A percentile compares a stretch with the other conserved stretches of the same genome.
Evolutionary conservation across 64 coral and sea anemone genomes (phyloP).

Genomic region (Montipora foliosa): DNA sequence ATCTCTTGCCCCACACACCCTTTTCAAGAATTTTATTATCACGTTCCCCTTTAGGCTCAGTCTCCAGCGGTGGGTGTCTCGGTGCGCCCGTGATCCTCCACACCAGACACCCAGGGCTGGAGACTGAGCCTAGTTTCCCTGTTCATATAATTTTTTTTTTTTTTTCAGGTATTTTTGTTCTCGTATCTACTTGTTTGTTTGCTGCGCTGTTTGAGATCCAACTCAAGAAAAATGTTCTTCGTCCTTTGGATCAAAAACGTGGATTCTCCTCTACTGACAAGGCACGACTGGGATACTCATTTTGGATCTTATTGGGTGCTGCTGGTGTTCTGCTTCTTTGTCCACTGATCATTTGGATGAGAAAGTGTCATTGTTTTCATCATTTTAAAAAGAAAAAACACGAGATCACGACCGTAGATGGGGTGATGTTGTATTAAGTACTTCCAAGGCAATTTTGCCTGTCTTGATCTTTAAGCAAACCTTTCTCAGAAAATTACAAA

Average conservation of each 20-base stretch:
- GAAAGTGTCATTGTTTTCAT: constrained; percentile 73
- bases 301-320: constrained; percentile 82
- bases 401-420: constrained; percentile 73
- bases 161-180: constrained; percentile 69
- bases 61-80: too few relatives aligned
- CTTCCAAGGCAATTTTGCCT: neutral
- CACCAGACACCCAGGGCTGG: too few relatives aligned
- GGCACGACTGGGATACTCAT: constrained; percentile 78
- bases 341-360: constrained; percentile 65
- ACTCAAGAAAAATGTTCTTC: constrained; percentile 87
- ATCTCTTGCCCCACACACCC: too few relatives aligned
- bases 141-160: too few relatives aligned
- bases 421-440: constrained; percentile 87
- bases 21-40: too few relatives aligned
- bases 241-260: constrained; percentile 42
- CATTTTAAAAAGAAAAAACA: constrained; percentile 76
- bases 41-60: too few relatives aligned
- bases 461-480: too few relatives aligned
- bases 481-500: too few relatives aligned
- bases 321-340: constrained; percentile 73
- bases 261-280: constrained; percentile 80
- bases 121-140: too few relatives aligned
- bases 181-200: constrained; percentile 70
- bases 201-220: constrained; percentile 82
- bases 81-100: too few relatives aligned